Base-by-base conservation (phyloP, 1,140 invertebrate species). In the Agrypnia vestita region DNA sequence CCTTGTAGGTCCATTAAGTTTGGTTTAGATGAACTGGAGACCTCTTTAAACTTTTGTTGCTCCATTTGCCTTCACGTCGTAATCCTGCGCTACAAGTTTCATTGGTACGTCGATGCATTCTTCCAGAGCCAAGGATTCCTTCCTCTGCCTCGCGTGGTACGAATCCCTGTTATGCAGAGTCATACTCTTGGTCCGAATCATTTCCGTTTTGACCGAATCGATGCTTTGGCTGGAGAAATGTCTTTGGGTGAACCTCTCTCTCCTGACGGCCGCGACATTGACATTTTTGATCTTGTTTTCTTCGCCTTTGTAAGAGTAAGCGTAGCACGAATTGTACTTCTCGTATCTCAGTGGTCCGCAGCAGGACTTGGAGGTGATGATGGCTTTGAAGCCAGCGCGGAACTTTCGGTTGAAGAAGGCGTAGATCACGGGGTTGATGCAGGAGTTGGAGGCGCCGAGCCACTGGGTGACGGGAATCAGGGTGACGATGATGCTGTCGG, bases 341-440 rank as follows among this genome's bases (percentile, higher is more conserved):
- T 84, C 83, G 73, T 84, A 85, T 47, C 85, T 79, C 9, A 86
- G 80, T 1, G 85, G 83, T 1, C 84, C 85, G 55, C 87, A 88
- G 80, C 87, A 88, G 7, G 86, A 86, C 12, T 84, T 84, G 3
- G 82, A 84, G n/a, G 84, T 85, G 0, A 87, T 81, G 46, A 88
- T 85, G 1, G 90, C 88, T 76, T 89, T 87, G 85, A 94, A 94
- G 4, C 93, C 92, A 59, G 90, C 89, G 17, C 93, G 85, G 84
- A 93, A 94, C 84, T 93, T 93, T 35, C 91, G 89, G 83, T 93
- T 93, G 86, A 93, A 93, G 83, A 91, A 92, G 43, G 92, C 92
- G 85, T 94, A 94, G 11, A 94, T 89, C 3, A 94, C 84, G 0
- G 90, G 85, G 78, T 90, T 90, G 21, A 91, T 86, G 78, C 88